phyloP scores from a whole-genome alignment of 2,797 vertebrate genomes.

The Micrastur ruficollis region DNA sequence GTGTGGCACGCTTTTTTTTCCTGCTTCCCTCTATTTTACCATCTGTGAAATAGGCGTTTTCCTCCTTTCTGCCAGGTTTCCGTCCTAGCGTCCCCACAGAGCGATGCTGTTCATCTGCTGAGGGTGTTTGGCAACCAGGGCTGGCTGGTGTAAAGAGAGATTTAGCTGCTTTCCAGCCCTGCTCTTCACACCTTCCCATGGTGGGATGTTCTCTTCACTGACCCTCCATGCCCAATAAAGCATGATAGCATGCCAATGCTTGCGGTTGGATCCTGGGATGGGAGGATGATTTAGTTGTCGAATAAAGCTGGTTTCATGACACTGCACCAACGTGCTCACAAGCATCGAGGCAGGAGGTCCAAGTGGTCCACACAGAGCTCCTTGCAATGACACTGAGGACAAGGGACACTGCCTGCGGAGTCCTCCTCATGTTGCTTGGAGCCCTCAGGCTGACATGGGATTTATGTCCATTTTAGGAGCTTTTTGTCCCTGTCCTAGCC shows the following conservation, averaged over 20 bases:
- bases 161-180: not conserved
- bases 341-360: not conserved
- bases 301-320: not conserved
- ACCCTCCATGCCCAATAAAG: accelerated
- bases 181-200: accelerated
- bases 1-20: accelerated
- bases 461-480: not conserved
- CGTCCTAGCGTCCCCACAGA: not conserved
- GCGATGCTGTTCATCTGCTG: accelerated
- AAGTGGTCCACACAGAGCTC: not conserved
- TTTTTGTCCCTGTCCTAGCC: not conserved
- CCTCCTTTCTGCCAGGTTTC: not conserved
- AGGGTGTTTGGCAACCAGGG: not conserved
- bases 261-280: accelerated
- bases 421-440: not conserved
- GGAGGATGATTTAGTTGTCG: not conserved
- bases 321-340: not conserved
- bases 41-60: not conserved
- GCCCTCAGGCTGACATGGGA: too few relatives aligned
- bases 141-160: not conserved
- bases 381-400: not conserved
- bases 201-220: not conserved
- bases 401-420: accelerated
- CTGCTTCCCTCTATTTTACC: not conserved
- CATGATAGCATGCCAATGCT: accelerated